These are phyloP conservation scores for Drosophila subobscura DNA, from an alignment of 1,140 invertebrate species.

Conservation along the genomic window DNA sequence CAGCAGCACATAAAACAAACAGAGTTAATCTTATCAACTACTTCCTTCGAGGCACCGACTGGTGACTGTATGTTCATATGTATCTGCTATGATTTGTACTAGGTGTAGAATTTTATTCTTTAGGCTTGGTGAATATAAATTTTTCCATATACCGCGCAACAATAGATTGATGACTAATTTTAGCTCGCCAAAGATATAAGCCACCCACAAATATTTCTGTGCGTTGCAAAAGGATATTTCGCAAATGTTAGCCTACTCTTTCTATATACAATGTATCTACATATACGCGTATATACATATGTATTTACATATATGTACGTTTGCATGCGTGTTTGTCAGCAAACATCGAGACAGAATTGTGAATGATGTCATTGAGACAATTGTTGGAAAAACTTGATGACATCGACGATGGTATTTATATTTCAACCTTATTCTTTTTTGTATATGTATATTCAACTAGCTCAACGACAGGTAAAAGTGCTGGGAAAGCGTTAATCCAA, in stretches of 20 bases:
- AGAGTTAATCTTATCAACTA: constrained; percentile 45
- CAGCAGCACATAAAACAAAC: constrained; percentile 35
- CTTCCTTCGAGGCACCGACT: constrained; percentile 11
- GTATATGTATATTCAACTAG: not conserved
- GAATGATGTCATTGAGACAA: constrained; percentile 23
- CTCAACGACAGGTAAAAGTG: constrained; percentile 5
- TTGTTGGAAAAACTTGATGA: constrained; percentile 5
- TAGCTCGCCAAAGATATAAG: not conserved
- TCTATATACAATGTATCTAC: no score
- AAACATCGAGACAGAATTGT: constrained; percentile 9
- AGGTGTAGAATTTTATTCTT: constrained; percentile 6
- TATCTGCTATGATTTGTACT: constrained; percentile 17
- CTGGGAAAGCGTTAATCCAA: not conserved
- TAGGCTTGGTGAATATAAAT: not conserved
- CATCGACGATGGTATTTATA: constrained; percentile 3
- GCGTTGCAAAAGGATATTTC: no score
- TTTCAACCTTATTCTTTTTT: not conserved
- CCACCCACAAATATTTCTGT: no score
- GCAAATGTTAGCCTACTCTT: no score
- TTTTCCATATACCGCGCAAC: not conserved
- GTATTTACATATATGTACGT: no score
- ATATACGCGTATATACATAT: no score
- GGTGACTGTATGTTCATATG: not conserved
- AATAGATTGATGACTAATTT: constrained; percentile 23
- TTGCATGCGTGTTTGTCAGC: no score